Evolutionary conservation across 1,140 invertebrate genomes (phyloP).

Genomic region (Brachionus plicatilis): DNA sequence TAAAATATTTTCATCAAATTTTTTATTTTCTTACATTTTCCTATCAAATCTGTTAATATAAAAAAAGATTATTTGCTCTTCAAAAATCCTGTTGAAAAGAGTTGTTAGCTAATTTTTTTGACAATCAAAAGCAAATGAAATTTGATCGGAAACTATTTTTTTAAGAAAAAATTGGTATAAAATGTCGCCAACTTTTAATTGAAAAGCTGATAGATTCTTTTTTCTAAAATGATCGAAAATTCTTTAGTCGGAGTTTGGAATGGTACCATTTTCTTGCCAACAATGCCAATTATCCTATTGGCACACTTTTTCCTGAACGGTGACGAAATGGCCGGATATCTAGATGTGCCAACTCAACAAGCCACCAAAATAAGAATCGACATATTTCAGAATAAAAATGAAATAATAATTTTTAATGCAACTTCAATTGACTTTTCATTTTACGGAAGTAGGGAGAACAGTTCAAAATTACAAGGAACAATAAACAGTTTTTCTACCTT

Average conservation of each 20-base stretch:
- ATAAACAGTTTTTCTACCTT: background rate
- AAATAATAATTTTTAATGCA: background rate
- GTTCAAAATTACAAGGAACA: background rate
- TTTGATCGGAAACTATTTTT: background rate
- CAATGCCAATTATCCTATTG: background rate
- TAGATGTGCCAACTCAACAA: background rate
- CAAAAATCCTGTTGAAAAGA: background rate
- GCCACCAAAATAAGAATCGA: background rate
- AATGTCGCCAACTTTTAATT: background rate
- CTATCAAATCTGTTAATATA: background rate
- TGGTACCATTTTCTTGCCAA: background rate
- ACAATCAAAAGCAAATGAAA: background rate
- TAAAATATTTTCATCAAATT: too few relatives aligned
- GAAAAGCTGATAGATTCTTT: background rate
- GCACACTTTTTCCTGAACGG: constrained; percentile 13
- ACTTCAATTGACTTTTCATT: background rate
- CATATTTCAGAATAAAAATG: background rate
- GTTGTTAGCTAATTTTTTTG: background rate
- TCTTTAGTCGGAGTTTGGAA: constrained; percentile 11
- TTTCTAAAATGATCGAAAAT: background rate
- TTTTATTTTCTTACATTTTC: too few relatives aligned
- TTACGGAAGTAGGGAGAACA: background rate
- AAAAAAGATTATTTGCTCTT: background rate
- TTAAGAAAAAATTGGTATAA: background rate
- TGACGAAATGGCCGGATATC: background rate